These are phyloP conservation scores for Plagodis pulveraria DNA, from an alignment of 2,888 invertebrate genomes.

Conservation along the genomic window DNA sequence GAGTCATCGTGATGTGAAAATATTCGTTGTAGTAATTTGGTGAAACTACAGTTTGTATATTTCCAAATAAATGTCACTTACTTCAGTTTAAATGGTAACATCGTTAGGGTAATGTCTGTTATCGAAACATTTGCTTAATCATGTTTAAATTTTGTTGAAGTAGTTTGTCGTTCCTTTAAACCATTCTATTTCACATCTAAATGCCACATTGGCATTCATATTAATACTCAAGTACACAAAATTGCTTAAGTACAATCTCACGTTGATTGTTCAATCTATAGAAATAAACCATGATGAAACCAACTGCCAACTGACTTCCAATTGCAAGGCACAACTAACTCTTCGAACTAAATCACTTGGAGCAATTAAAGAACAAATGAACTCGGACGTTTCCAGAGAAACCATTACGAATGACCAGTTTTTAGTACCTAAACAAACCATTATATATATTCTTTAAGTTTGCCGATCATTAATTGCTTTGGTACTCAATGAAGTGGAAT, in stretches of 20 bases:
- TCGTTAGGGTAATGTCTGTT: too few relatives aligned
- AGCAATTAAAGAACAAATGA: constrained; percentile 36
- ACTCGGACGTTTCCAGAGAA: constrained; percentile 33
- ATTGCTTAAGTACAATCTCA: constrained; percentile 20
- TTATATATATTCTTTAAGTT: constrained; percentile 9
- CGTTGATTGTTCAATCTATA: constrained; percentile 31
- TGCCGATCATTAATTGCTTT: constrained; percentile 15
- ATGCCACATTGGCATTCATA: too few relatives aligned
- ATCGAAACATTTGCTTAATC: too few relatives aligned
- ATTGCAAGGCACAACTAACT: constrained; percentile 22
- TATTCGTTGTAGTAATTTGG: neutral
- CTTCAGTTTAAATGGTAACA: too few relatives aligned
- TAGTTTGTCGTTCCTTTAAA: too few relatives aligned
- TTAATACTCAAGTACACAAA: neutral
- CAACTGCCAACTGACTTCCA: constrained; percentile 16
- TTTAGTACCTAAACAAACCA: constrained; percentile 29
- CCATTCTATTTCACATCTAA: too few relatives aligned
- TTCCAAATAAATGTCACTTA: too few relatives aligned
- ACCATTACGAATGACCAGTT: constrained; percentile 34
- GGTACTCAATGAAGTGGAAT: constrained; percentile 10
- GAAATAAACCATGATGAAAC: constrained; percentile 31
- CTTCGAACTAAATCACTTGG: constrained; percentile 22
- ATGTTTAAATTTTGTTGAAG: too few relatives aligned
- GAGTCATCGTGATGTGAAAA: constrained; percentile 6
- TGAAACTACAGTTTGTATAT: neutral